Evolutionary conservation across 2,113 vertebrate genomes (phyloP).

Genomic region (Rhizomys pruinosus): DNA sequence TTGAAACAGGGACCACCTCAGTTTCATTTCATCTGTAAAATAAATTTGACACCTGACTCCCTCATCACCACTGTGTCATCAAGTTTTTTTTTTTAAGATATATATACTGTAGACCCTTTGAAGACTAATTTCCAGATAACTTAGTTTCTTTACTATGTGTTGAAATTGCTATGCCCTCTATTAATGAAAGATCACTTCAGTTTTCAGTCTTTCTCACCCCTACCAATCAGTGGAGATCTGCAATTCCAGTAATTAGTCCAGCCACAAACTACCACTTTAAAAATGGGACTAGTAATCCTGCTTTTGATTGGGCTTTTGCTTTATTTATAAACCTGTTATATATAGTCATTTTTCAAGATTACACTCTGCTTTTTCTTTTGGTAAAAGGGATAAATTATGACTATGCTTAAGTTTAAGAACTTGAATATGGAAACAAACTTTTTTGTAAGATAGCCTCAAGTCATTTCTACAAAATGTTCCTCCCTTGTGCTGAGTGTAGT

Average conservation of each 20-base stretch:
- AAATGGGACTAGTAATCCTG: neutral
- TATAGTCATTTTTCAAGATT: neutral
- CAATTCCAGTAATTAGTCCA: neutral
- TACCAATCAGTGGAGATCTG: neutral
- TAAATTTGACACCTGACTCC: neutral
- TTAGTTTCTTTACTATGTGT: neutral
- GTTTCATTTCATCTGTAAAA: neutral
- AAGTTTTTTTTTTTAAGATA: neutral
- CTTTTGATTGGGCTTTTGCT: neutral
- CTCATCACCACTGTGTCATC: neutral
- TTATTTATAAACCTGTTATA: neutral
- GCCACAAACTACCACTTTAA: slow-evolving; percentile 3
- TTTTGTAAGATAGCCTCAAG: slow-evolving; percentile 15
- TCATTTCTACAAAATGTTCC: slow-evolving; percentile 29
- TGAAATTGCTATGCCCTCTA: neutral
- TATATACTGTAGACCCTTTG: neutral
- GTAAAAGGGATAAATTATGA: slow-evolving; percentile 23
- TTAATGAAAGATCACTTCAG: neutral
- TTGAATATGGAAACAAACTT: neutral
- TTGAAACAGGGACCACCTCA: neutral
- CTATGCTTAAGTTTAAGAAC: slow-evolving; percentile 45
- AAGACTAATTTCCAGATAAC: neutral
- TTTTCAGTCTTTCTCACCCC: neutral
- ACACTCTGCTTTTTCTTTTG: neutral
- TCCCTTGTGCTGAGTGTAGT: neutral